phyloP scores from a whole-genome alignment of 2,888 invertebrate genomes.

The Melieria omissa region DNA sequence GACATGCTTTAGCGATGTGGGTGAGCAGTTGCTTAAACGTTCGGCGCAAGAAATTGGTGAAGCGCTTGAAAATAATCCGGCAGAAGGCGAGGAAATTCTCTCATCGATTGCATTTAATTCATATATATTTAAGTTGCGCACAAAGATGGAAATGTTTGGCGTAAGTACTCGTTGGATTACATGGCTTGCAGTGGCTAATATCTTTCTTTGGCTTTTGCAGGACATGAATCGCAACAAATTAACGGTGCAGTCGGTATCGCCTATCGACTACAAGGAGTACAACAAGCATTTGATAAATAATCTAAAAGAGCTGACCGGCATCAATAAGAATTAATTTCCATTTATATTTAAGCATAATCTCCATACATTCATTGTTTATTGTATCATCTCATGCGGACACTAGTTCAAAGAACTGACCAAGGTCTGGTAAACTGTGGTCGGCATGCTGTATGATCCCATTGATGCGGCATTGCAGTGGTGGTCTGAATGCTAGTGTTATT shows the following conservation, averaged over 20 bases:
- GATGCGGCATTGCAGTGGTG: no score
- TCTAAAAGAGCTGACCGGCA: conserved; percentile 74
- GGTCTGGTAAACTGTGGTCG: no score
- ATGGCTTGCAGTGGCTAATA: not conserved
- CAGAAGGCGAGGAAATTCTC: conserved; percentile 76
- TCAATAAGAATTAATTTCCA: conserved; percentile 60
- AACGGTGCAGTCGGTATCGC: conserved; percentile 75
- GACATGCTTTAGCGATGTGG: conserved; percentile 88
- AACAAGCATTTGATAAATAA: conserved; percentile 78
- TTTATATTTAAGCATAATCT: no score
- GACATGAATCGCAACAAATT: conserved; percentile 75
- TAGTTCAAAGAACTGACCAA: no score
- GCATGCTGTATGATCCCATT: no score
- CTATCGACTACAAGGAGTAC: conserved; percentile 81
- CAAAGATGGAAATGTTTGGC: conserved; percentile 91
- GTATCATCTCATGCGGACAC: no score
- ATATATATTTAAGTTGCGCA: conserved; percentile 84
- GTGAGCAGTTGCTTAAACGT: conserved; percentile 79
- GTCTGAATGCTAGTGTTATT: no score
- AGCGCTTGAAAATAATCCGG: conserved; percentile 75
- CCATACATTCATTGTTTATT: no score
- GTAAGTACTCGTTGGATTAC: conserved; percentile 70
- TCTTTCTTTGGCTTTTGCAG: conserved; percentile 42
- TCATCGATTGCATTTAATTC: conserved; percentile 81
- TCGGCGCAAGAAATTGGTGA: conserved; percentile 83